phyloP scores from a whole-genome alignment of 2,113 vertebrate genomes.

The Callionymus lyra region DNA sequence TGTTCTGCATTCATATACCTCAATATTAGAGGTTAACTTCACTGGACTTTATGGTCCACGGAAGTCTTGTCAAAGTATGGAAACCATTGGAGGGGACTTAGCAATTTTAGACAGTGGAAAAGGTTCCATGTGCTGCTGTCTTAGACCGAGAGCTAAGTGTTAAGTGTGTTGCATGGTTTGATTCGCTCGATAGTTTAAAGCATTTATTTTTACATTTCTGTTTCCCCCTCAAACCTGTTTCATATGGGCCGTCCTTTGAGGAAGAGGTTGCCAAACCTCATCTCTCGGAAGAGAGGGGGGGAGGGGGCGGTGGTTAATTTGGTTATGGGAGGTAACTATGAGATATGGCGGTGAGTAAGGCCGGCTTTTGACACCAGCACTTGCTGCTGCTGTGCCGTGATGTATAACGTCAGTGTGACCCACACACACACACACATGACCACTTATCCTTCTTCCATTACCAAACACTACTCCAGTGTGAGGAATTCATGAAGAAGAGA shows the following conservation, averaged over 20 bases:
- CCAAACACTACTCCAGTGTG: too few relatives aligned
- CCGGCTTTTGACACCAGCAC: slow-evolving; percentile 62
- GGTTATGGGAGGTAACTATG: slow-evolving; percentile 73
- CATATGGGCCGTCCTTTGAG: slow-evolving; percentile 21
- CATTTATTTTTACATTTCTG: slow-evolving; percentile 24
- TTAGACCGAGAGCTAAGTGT: too few relatives aligned
- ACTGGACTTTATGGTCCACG: too few relatives aligned
- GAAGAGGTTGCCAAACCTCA: slow-evolving; percentile 35
- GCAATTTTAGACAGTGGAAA: too few relatives aligned
- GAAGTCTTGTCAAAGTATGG: too few relatives aligned
- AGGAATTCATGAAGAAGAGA: slow-evolving; percentile 9
- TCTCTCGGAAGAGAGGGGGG: slow-evolving; percentile 42
- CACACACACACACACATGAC: slow-evolving; percentile 10
- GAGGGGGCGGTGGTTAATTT: slow-evolving; percentile 58
- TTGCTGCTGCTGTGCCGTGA: slow-evolving; percentile 51
- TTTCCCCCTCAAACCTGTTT: too few relatives aligned
- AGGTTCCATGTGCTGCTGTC: too few relatives aligned
- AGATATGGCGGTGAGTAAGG: slow-evolving; percentile 59
- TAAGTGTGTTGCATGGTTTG: too few relatives aligned
- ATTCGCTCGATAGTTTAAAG: too few relatives aligned
- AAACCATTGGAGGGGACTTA: too few relatives aligned
- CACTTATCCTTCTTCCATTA: slow-evolving; percentile 6
- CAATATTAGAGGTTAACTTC: too few relatives aligned
- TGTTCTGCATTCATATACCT: too few relatives aligned
- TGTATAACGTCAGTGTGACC: slow-evolving; percentile 65